Conservation (phyloP, 2,113 vertebrate genomes). For the Panthera tigris region DNA sequence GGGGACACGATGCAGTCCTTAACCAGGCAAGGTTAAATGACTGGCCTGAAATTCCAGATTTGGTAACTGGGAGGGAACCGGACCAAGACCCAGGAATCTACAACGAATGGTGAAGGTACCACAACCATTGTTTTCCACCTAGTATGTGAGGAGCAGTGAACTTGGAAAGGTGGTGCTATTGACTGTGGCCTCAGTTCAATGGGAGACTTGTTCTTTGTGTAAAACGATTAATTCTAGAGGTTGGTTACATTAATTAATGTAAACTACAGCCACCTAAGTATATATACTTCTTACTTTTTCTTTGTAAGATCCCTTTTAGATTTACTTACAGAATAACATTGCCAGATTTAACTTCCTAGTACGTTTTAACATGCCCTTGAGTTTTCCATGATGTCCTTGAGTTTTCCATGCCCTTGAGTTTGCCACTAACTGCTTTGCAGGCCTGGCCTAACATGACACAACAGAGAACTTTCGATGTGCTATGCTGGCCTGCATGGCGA, state of each 20-base stretch:
- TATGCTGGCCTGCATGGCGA: background rate
- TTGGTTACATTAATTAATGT: background rate
- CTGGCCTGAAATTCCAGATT: background rate
- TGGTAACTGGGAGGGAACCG: background rate
- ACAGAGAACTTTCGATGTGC: slow-evolving; percentile 29
- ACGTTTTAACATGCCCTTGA: background rate
- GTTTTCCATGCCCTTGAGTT: background rate
- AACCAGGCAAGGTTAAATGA: background rate
- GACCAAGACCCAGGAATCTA: background rate
- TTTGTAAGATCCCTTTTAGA: background rate
- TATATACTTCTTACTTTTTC: background rate
- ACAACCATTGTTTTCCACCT: background rate
- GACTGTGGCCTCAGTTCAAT: background rate
- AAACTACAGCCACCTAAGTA: background rate
- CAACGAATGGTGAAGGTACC: no score
- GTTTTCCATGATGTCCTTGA: background rate
- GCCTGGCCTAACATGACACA: slow-evolving; percentile 47
- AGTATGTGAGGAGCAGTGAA: background rate
- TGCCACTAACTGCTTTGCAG: slow-evolving; percentile 52
- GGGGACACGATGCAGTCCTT: background rate
- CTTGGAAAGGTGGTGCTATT: background rate
- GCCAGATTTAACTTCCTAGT: background rate
- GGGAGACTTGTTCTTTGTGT: background rate
- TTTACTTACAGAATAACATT: slow-evolving; percentile 14
- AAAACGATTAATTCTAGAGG: background rate